phyloP scores from a whole-genome alignment of 2,888 invertebrate genomes.

The Scaptomyza tumidula region DNA sequence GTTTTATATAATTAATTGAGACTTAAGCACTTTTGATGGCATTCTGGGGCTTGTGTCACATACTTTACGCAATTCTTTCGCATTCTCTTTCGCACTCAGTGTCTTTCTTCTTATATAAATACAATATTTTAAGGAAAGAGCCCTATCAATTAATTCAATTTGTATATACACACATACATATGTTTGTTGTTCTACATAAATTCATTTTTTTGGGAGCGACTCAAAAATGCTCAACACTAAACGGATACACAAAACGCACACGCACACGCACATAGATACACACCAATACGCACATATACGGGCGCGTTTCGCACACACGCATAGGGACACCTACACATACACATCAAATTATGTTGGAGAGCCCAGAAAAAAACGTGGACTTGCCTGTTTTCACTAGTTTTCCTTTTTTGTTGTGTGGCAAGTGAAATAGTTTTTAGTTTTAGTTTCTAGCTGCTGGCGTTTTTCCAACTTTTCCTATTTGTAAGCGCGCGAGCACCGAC shows the following conservation, averaged over 20 bases:
- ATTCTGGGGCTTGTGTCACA: conserved; percentile 38
- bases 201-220: conserved; percentile 49
- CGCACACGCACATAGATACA: conserved; percentile 17
- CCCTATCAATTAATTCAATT: conserved; percentile 68
- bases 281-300: conserved; percentile 13
- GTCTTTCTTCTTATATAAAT: conserved; percentile 53
- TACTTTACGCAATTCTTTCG: conserved; percentile 69
- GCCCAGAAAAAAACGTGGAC: conserved; percentile 21
- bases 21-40: conserved; percentile 67
- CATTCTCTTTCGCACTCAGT: conserved; percentile 16
- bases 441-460: conserved; percentile 62
- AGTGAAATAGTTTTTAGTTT: conserved; percentile 45
- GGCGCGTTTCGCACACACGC: not conserved
- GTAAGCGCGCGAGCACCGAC: conserved; percentile 38
- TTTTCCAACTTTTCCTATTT: conserved; percentile 59
- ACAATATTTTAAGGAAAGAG: conserved; percentile 2
- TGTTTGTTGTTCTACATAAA: conserved; percentile 41
- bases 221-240: conserved; percentile 42
- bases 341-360: conserved; percentile 3
- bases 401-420: conserved; percentile 46
- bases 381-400: conserved; percentile 50
- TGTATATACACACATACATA: conserved; percentile 45
- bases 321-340: no score
- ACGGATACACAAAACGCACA: conserved; percentile 71
- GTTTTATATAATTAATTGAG: conserved; percentile 64